Base-by-base conservation (phyloP, 2,888 invertebrate genomes). In the Protodeltote pygarga region DNA sequence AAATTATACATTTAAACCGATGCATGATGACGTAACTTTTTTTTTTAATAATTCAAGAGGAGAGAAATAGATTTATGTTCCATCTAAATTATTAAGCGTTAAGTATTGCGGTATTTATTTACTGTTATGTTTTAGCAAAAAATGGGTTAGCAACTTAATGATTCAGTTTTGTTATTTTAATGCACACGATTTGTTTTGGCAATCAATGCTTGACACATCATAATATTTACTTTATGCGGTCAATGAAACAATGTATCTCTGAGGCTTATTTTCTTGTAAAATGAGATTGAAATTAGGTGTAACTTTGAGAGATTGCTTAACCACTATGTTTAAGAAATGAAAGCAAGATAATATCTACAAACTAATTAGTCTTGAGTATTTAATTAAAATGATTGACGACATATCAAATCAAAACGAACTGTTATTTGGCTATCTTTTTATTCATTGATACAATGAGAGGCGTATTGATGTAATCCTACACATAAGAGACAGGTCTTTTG, bases 221-320 rank as follows among this genome's bases (percentile, higher is more conserved):
- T 27, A 58, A 58, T 59, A 58, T 65, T 58, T 40, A 64, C 25
- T 11, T 50, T 21, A 35, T 37, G 4, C 13, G 2, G 15, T n/a
- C 17, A 57, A 33, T 9, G 17, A 11, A 8, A n/a, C n/a, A n/a
- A n/a, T 11, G 11, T 6, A 33, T 19, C 1, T 29, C 29, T 13
- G 10, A 1, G 3, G 4, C 5, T 6, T 25, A 33, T 41, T n/a
- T 25, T 25, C 2, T 3, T 16, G n/a, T 4, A 17, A n/a, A 11
- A 37, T 32, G 10, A 28, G 25, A 32, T 35, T 25, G 9, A 3
- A 25, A 13, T n/a, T 25, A 24, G 6, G 10, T 29, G 13, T 16
- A 14, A 21, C 14, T 25, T 5, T 19, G 5, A 1, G 19, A 6
- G 9, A 5, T 8, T 9, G 9, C 0, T 41, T 50, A 27, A 23